phyloP scores from a whole-genome alignment of 2,888 invertebrate genomes.

The Drosophila phalerata region DNA sequence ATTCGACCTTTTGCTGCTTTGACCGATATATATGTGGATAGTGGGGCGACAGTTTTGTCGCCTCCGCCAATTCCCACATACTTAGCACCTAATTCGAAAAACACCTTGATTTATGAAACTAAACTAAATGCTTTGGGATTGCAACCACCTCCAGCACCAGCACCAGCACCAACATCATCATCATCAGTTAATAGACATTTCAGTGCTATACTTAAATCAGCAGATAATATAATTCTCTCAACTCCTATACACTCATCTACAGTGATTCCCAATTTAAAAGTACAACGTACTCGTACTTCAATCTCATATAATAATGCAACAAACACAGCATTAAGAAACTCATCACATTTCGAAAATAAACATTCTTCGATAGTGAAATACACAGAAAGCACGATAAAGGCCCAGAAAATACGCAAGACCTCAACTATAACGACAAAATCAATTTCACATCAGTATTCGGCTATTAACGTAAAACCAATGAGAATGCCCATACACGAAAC shows the following conservation, averaged over 20 bases:
- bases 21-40: neutral
- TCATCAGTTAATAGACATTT: neutral
- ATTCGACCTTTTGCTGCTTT: neutral
- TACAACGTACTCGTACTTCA: neutral
- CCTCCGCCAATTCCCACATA: neutral
- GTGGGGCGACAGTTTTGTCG: neutral
- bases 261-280: neutral
- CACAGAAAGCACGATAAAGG: neutral
- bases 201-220: neutral
- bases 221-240: neutral
- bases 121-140: neutral
- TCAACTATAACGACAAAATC: neutral
- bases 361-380: neutral
- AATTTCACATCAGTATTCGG: neutral
- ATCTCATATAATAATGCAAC: neutral
- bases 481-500: neutral
- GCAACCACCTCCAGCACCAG: neutral
- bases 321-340: neutral
- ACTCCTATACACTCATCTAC: neutral
- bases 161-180: neutral
- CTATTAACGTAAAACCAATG: neutral
- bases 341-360: neutral
- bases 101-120: neutral
- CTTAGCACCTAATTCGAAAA: neutral
- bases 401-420: neutral